Conservation (phyloP, 2,888 invertebrate species). For the Stramonita haemastoma region DNA sequence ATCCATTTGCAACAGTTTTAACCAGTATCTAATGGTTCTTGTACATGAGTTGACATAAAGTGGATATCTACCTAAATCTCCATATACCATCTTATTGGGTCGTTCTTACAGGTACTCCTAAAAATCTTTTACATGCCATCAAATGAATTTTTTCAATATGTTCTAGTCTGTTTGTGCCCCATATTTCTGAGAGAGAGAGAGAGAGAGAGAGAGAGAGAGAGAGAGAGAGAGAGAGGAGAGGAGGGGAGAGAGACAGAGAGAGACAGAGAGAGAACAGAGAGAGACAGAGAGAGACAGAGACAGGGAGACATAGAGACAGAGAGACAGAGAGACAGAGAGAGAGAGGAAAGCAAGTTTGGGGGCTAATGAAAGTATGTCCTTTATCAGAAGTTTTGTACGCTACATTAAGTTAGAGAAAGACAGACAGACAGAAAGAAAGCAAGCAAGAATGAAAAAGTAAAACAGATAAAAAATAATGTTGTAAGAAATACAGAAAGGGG, state of each 20-base stretch:
- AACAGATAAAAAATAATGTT: background rate
- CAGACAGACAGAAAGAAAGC: background rate
- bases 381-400: too few relatives aligned
- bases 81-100: too few relatives aligned
- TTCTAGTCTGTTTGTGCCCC: too few relatives aligned
- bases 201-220: slow-evolving; percentile 17
- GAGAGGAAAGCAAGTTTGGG: background rate
- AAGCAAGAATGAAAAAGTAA: background rate
- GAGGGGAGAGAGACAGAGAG: background rate
- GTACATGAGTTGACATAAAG: too few relatives aligned
- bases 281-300: background rate
- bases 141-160: too few relatives aligned
- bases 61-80: too few relatives aligned
- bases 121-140: too few relatives aligned
- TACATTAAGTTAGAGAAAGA: background rate
- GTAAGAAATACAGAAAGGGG: background rate
- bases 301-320: background rate
- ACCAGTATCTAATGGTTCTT: too few relatives aligned
- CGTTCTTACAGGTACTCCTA: too few relatives aligned
- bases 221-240: slow-evolving; percentile 17
- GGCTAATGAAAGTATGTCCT: too few relatives aligned
- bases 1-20: too few relatives aligned
- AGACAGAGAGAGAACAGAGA: background rate
- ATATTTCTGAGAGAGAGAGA: background rate
- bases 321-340: background rate